Conservation (phyloP, 2,797 vertebrate species). For the Periophthalmus magnuspinnatus region DNA sequence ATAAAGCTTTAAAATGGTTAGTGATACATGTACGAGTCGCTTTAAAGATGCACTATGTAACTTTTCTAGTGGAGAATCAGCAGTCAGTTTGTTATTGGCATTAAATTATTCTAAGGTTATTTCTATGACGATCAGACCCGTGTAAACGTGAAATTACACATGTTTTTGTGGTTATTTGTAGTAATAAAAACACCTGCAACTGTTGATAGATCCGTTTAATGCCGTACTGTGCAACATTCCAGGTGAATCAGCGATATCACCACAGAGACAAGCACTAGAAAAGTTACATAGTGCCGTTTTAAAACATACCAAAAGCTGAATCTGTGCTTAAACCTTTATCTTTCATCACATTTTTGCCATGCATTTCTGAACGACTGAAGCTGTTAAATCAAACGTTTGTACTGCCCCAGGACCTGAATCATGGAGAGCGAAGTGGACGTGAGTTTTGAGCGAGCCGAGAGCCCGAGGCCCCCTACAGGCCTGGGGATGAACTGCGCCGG, state of each 20-base stretch:
- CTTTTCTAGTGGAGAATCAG: not conserved
- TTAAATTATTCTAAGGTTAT: not conserved
- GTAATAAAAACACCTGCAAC: not conserved
- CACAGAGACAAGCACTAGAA: not conserved
- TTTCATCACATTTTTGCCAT: no score
- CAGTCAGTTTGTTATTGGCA: not conserved
- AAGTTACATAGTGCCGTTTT: not conserved
- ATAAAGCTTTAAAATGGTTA: no score
- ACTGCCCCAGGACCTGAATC: constrained; percentile 13
- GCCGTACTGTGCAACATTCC: not conserved
- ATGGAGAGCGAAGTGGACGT: constrained; percentile 54
- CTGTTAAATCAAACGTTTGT: not conserved
- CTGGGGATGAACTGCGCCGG: constrained; percentile 80
- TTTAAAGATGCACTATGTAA: not conserved
- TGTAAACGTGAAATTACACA: no score
- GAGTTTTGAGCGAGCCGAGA: constrained; percentile 39
- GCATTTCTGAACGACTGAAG: not conserved
- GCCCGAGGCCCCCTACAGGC: constrained; percentile 52
- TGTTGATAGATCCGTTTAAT: not conserved
- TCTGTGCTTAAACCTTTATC: not conserved
- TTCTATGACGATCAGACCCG: no score
- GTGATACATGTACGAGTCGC: not conserved
- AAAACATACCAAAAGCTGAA: not conserved
- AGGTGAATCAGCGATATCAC: not conserved
- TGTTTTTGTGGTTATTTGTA: not conserved